Evolutionary conservation across 2,113 vertebrate genomes (phyloP).

Genomic region (Tragelaphus imberbis): DNA sequence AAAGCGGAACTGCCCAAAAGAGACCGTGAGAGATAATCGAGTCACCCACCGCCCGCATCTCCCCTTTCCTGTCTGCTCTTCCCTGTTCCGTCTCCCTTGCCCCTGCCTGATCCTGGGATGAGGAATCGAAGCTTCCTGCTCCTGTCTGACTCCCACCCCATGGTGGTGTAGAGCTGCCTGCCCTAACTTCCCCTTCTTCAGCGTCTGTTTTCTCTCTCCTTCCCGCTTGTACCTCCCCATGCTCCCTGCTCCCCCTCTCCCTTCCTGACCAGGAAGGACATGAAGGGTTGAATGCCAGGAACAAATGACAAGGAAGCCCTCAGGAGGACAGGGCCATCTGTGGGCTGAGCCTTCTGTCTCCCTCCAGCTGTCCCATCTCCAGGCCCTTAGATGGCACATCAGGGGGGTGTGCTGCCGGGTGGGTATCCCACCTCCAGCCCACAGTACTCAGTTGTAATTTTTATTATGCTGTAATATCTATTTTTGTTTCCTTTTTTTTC

Average conservation of each 20-base stretch:
- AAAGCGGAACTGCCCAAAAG: conserved; percentile 18
- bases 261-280: conserved; percentile 16
- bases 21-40: background rate
- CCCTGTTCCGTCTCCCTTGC: background rate
- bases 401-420: conserved; percentile 15
- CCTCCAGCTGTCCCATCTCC: background rate
- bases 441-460: conserved; percentile 57
- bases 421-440: conserved; percentile 51
- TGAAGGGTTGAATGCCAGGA: background rate
- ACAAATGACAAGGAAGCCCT: background rate
- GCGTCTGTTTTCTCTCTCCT: background rate
- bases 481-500: conserved; percentile 25
- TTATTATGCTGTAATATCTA: conserved; percentile 67
- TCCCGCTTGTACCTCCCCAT: background rate
- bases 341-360: background rate
- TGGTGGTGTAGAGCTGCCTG: background rate
- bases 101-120: background rate
- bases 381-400: background rate
- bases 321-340: background rate
- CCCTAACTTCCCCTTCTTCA: background rate
- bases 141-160: background rate
- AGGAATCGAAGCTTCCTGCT: conserved; percentile 2
- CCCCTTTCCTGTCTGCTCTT: background rate
- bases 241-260: background rate
- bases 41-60: background rate